These are phyloP conservation scores for Anguilla pacifica DNA, from an alignment of 2,797 vertebrate genomes.

Conservation along the genomic window DNA sequence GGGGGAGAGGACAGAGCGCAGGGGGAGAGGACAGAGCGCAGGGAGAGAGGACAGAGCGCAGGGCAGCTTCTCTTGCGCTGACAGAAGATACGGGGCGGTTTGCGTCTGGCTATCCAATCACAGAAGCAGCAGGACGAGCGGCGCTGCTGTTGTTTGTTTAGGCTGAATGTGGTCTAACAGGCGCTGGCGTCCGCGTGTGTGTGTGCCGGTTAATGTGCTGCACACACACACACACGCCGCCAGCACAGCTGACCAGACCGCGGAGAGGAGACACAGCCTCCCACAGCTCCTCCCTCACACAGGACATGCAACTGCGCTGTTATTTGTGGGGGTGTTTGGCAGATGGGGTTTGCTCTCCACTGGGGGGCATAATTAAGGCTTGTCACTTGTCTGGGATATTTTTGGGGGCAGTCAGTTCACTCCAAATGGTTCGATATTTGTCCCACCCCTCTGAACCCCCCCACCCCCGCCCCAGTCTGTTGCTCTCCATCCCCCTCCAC, in stretches of 20 bases:
- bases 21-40: slow-evolving; percentile 28
- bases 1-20: too few species aligned
- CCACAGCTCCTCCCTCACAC: slow-evolving; percentile 64
- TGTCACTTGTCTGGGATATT: slow-evolving; percentile 52
- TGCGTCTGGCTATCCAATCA: slow-evolving; percentile 48
- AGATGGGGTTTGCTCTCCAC: slow-evolving; percentile 40
- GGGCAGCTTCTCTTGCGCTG: slow-evolving; percentile 17
- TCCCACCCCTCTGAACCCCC: too few species aligned
- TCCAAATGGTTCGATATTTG: slow-evolving; percentile 55
- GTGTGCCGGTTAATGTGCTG: slow-evolving; percentile 37
- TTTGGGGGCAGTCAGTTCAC: slow-evolving; percentile 61
- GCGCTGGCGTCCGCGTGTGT: slow-evolving; percentile 42
- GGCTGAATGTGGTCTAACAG: slow-evolving; percentile 52
- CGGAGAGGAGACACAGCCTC: slow-evolving; percentile 56
- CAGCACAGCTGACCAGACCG: neutral
- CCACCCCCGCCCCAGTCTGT: neutral
- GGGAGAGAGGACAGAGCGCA: slow-evolving; percentile 47
- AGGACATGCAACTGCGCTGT: slow-evolving; percentile 66
- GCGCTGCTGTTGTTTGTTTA: slow-evolving; percentile 54
- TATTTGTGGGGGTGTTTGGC: slow-evolving; percentile 31
- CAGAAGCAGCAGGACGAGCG: slow-evolving; percentile 43
- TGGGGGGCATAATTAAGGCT: slow-evolving; percentile 44
- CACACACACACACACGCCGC: neutral
- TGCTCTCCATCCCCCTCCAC: neutral
- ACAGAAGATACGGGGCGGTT: slow-evolving; percentile 26